Conservation (phyloP, 1,140 invertebrate species). For the Calephelis virginiensis region DNA sequence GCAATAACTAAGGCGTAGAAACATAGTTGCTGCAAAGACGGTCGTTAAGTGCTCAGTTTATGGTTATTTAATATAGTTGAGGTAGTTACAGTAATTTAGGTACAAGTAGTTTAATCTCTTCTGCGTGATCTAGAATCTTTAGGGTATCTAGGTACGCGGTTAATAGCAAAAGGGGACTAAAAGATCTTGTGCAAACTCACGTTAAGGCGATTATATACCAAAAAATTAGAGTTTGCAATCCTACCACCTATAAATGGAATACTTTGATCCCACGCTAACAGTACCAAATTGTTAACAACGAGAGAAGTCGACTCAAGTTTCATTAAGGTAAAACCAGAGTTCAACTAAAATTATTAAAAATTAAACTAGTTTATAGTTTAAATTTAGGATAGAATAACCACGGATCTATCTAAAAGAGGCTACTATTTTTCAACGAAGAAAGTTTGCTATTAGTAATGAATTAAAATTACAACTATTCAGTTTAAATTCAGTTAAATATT, state of each 20-base stretch:
- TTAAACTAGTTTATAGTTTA: too few species aligned
- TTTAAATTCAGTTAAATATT: too few species aligned
- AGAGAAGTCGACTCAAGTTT: conserved; percentile 43
- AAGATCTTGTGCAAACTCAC: conserved; percentile 53
- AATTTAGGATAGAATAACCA: too few species aligned
- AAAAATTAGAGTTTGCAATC: conserved; percentile 64
- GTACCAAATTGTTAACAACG: conserved; percentile 53
- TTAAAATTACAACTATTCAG: too few species aligned
- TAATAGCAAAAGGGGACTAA: conserved; percentile 46
- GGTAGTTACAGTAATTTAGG: conserved; percentile 46
- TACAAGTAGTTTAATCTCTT: conserved; percentile 47
- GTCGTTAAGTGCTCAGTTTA: background rate
- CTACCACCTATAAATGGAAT: conserved; percentile 59
- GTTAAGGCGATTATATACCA: conserved; percentile 59
- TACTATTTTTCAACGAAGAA: too few species aligned
- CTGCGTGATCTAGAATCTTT: conserved; percentile 42
- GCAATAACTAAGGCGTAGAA: too few species aligned
- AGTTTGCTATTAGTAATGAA: too few species aligned
- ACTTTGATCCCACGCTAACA: conserved; percentile 56
- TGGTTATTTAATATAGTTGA: conserved; percentile 9
- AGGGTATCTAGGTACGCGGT: conserved; percentile 36
- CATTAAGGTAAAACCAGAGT: conserved; percentile 3
- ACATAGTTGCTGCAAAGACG: too few species aligned
- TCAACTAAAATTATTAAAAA: background rate
- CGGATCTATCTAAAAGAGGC: too few species aligned